Base-by-base conservation (phyloP, 2,113 vertebrate species). In the Burhinus oedicnemus region DNA sequence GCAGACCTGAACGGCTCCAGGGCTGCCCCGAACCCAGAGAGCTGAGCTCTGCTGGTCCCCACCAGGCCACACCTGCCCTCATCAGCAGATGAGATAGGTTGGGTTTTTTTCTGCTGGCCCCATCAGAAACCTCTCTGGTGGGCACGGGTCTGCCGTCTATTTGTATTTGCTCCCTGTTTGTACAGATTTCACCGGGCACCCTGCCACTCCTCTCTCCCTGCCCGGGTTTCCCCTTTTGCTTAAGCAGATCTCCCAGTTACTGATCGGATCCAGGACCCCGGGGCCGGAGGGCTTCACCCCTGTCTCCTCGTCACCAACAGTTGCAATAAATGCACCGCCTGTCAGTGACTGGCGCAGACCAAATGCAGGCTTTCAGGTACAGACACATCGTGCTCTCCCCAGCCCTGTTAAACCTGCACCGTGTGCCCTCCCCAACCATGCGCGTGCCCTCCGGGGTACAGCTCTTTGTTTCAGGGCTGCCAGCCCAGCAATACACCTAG, bases 361-460 rank as follows among this genome's bases (percentile, higher is more conserved):
- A 52, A 34, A 15, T 1, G 1, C 23, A 17, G 42, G 32, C 44
- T n/a, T 40, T 32, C 20, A 10, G 65, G 45, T 5, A 34, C 25
- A 36, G 38, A 26, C 45, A 40, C 13, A 8, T 25, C 5, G 0
- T 0, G 3, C 52, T 23, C 40, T 54, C 51, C 57, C 26, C 9
- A 12, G 32, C 74, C 5, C 52, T 14, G 15, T 42, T 15, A 52
- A 36, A 36, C 34, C n/a, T 3, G 0, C 42, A 36, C 36, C 5
- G 0, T 13, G 34, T n/a, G 55, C 62, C 51, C 49, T 30, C 61
- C 13, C 16, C 10, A 9, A 5, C 15, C 2, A 3, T 0, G 7
- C 13, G 32, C 38, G 5, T 17, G 5, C 9, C 40, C 52, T 38
- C 32, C 2, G 4, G 42, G n/a, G 44, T 29, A 34, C 49, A 70